Percentiles rank a stretch among this genome's conserved stretches.
phyloP scores from a whole-genome alignment of 2,888 invertebrate species.

The Acrobasis suavella region DNA sequence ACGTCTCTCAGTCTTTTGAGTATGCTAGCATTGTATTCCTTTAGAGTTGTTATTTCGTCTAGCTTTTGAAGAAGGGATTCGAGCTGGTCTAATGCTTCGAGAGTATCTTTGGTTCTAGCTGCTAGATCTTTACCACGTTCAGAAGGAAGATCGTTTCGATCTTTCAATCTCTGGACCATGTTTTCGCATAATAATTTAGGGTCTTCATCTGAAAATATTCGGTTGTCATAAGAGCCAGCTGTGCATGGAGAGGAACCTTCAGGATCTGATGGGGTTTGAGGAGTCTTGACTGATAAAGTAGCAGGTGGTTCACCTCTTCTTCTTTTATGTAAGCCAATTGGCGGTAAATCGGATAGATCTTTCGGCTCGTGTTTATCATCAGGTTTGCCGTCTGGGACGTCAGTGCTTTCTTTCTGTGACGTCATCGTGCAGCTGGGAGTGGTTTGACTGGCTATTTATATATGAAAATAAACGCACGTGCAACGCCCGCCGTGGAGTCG shows the following conservation, averaged over 20 bases:
- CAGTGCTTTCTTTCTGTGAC: conserved; percentile 63
- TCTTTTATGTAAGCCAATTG: conserved; percentile 70
- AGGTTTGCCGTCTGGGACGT: conserved; percentile 51
- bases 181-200: conserved; percentile 64
- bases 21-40: conserved; percentile 87
- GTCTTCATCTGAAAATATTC: conserved; percentile 56
- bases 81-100: conserved; percentile 89
- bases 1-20: conserved; percentile 87
- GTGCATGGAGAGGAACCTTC: conserved; percentile 74
- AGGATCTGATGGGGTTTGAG: conserved; percentile 66
- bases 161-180: conserved; percentile 68
- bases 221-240: conserved; percentile 64
- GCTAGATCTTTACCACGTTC: conserved; percentile 81
- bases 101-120: conserved; percentile 80
- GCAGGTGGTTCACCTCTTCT: conserved; percentile 72
- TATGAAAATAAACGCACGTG: conserved; percentile 76
- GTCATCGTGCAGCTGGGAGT: conserved; percentile 58
- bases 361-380: conserved; percentile 48
- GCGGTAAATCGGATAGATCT: conserved; percentile 64
- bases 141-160: conserved; percentile 70
- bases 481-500: conserved; percentile 44
- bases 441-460: conserved; percentile 66
- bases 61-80: conserved; percentile 89
- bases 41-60: conserved; percentile 88
- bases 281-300: conserved; percentile 62